Conservation (phyloP, 2,888 invertebrate species). For the Apodemia mormo region DNA sequence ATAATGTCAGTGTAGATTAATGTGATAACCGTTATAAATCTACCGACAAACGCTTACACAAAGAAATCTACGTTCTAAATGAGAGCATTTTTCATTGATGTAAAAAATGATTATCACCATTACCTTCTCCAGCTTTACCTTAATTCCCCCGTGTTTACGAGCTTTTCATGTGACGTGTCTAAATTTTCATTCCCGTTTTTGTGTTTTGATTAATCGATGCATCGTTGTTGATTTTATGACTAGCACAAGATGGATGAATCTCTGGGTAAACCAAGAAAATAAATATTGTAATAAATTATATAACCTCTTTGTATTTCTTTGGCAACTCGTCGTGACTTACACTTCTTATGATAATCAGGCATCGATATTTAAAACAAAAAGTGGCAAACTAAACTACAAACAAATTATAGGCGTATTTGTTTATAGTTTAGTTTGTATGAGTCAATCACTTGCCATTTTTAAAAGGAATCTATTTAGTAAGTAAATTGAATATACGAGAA, state of each 20-base stretch:
- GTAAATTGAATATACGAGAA: no score
- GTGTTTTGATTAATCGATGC: slow-evolving; percentile 13
- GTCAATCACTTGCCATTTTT: no score
- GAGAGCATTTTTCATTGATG: neutral
- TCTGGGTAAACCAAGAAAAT: neutral
- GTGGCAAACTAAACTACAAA: no score
- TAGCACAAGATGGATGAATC: slow-evolving; percentile 7
- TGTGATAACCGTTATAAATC: no score
- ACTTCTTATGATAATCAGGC: no score
- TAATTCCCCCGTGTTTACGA: slow-evolving; percentile 15
- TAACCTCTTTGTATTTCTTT: neutral
- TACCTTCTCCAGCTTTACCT: neutral
- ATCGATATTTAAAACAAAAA: no score
- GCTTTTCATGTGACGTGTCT: slow-evolving; percentile 13
- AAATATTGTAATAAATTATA: slow-evolving; percentile 1
- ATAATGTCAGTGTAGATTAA: no score
- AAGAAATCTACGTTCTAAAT: neutral
- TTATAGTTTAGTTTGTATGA: no score
- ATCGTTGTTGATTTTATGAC: slow-evolving; percentile 14
- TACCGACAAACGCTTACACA: neutral
- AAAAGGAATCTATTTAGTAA: no score
- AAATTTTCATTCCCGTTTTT: slow-evolving; percentile 12
- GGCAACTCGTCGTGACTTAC: no score
- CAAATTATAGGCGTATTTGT: no score
- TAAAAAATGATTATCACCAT: neutral